Base-by-base conservation (phyloP, 2,888 invertebrate species). In the Agrochola lychnidis region DNA sequence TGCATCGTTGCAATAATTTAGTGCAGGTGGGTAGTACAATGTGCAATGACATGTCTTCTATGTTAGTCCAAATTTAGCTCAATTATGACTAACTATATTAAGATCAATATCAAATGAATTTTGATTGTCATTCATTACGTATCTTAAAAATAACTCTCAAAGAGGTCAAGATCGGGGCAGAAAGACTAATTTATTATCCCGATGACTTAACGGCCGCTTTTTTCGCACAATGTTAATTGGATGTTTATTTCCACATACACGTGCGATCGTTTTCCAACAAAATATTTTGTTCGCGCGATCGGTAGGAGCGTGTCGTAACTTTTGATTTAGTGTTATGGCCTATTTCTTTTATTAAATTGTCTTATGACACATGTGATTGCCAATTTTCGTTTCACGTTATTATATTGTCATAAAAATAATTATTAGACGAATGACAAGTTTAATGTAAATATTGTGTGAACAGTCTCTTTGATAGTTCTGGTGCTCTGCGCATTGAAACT, bases 371-470 rank as follows among this genome's bases (percentile, higher is more conserved):
- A 80, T 78, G 72, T 76, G 86, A 79, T 79, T 76, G 77, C 74
- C 79, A 86, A 79, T 78, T 79, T 70, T 78, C 56, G 63, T 79
- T 81, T 81, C 62, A 82, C 71, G 74, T 79, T 82, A 83, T 87
- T 83, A 80, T 87, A 86, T 84, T 87, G 84, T 87, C 84, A 87
- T 90, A 84, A 88, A 88, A 79, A 75, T 70, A 87, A 86, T 85
- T 62, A 71, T 68, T 56, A 53, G 36, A 70, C 77, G 56, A 67
- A 63, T 68, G 70, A 67, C 14, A 61, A 16, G 4, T 64, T 61
- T 61, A 40, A 66, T 51, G 40, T 56, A 61, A 79, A 67, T 57
- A 36, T 22, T 79, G 25, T 45, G 22, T 51, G 30, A 36, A 53
- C 22, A 19, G 22, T 70, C 1, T 22, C 22, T 77, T 42, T 45